These are phyloP conservation scores for Helicolenus hilgendorfi DNA, from an alignment of 2,797 vertebrate species.

Conservation along the genomic window DNA sequence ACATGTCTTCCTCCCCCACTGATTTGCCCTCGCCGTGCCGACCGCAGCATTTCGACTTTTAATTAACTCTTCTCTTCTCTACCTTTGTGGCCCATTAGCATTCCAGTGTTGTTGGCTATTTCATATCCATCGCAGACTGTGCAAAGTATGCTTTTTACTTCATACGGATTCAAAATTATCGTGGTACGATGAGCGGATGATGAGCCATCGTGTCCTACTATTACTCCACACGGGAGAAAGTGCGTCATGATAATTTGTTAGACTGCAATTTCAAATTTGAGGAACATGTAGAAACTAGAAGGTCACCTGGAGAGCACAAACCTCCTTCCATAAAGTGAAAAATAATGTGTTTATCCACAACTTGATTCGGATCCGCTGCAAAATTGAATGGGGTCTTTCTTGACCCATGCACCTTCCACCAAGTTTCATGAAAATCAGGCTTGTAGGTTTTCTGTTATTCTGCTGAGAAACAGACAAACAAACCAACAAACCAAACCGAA, in stretches of 20 bases:
- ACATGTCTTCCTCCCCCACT: not conserved
- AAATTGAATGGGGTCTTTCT: not conserved
- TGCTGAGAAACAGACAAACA: not conserved
- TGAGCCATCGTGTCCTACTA: not conserved
- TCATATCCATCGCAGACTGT: not conserved
- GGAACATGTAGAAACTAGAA: not conserved
- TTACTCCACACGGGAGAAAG: not conserved
- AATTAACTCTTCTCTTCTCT: slow-evolving; percentile 14
- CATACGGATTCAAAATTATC: not conserved
- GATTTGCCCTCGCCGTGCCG: not conserved
- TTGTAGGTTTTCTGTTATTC: not conserved
- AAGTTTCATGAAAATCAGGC: not conserved
- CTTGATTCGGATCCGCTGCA: not conserved
- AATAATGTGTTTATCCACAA: not conserved
- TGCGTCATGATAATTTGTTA: not conserved
- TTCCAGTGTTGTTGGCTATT: slow-evolving; percentile 2
- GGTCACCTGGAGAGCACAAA: not conserved
- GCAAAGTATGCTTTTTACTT: not conserved
- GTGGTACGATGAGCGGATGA: not conserved
- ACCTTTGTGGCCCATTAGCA: not conserved
- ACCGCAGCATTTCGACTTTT: slow-evolving; percentile 16
- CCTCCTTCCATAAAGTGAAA: not conserved
- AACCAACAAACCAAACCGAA: not conserved
- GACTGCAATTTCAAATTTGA: not conserved
- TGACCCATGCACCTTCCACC: not conserved